Conservation (phyloP, 2,888 invertebrate genomes). For the Himalopsyche japonica region DNA sequence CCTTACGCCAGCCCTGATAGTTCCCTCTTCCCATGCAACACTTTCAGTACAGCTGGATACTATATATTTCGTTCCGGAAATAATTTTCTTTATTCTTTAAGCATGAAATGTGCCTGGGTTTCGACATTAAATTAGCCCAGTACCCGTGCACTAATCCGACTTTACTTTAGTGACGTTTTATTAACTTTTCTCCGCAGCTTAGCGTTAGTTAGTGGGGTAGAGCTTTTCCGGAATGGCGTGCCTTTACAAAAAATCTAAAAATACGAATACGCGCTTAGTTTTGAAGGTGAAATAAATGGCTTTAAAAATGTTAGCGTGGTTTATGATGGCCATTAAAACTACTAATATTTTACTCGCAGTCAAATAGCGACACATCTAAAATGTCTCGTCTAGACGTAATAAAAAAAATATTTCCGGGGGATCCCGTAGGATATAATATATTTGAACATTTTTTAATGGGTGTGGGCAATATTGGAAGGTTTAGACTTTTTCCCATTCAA, state of each 20-base stretch:
- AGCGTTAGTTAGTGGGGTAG: neutral
- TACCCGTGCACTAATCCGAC: neutral
- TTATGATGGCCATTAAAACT: neutral
- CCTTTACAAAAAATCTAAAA: neutral
- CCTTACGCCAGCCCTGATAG: too few relatives aligned
- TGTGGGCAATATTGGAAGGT: too few relatives aligned
- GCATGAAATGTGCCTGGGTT: too few relatives aligned
- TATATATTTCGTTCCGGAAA: too few relatives aligned
- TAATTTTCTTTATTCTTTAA: too few relatives aligned
- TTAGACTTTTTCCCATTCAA: too few relatives aligned
- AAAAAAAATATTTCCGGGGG: neutral
- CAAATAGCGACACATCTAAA: neutral
- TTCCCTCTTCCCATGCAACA: too few relatives aligned
- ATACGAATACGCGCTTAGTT: neutral
- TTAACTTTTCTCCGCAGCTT: neutral
- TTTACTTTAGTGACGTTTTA: neutral
- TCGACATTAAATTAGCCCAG: too few relatives aligned
- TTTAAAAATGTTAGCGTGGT: neutral
- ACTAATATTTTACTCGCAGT: neutral
- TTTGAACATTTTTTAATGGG: too few relatives aligned
- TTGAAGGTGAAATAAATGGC: neutral
- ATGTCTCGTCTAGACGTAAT: neutral
- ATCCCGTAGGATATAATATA: too few relatives aligned
- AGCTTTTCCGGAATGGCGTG: neutral
- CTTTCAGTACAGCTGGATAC: too few relatives aligned